phyloP scores from a whole-genome alignment of 1,140 invertebrate species.

The Drosophila orosa region DNA sequence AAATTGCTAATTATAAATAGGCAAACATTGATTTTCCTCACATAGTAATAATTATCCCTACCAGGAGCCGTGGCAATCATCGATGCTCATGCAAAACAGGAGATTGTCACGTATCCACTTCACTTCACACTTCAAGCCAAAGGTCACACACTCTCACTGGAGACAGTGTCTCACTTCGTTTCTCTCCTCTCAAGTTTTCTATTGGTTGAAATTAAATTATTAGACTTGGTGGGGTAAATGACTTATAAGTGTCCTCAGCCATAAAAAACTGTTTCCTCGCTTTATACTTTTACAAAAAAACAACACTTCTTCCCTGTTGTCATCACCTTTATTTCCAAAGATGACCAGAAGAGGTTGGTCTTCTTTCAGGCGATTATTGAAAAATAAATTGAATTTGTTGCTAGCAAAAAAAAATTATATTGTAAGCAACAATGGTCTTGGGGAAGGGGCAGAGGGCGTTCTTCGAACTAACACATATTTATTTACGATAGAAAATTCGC shows the following conservation, averaged over 20 bases:
- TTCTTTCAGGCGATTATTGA: slow-evolving; percentile 57
- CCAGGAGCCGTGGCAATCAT: slow-evolving; percentile 1
- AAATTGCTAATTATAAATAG: slow-evolving; percentile 14
- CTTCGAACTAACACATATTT: slow-evolving; percentile 31
- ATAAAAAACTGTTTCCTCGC: slow-evolving; percentile 1
- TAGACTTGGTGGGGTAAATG: slow-evolving; percentile 59
- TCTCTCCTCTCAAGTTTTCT: slow-evolving; percentile 3
- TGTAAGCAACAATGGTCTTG: slow-evolving; percentile 58
- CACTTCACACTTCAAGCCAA: slow-evolving; percentile 24
- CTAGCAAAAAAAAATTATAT: slow-evolving; percentile 43
- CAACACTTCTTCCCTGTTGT: background rate
- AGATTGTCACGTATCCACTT: slow-evolving; percentile 74
- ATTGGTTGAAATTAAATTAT: slow-evolving; percentile 47
- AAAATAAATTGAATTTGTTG: slow-evolving; percentile 74
- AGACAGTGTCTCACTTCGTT: background rate
- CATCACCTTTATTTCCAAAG: slow-evolving; percentile 35
- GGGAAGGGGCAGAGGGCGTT: background rate
- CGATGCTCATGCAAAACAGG: slow-evolving; percentile 46
- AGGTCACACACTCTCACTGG: slow-evolving; percentile 35
- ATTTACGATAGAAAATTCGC: slow-evolving; percentile 41
- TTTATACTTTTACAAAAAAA: background rate
- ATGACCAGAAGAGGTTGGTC: slow-evolving; percentile 21
- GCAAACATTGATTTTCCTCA: slow-evolving; percentile 11
- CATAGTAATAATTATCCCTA: background rate
- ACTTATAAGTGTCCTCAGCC: slow-evolving; percentile 66